Base-by-base conservation (phyloP, 2,113 vertebrate genomes). In the Willisornis vidua region DNA sequence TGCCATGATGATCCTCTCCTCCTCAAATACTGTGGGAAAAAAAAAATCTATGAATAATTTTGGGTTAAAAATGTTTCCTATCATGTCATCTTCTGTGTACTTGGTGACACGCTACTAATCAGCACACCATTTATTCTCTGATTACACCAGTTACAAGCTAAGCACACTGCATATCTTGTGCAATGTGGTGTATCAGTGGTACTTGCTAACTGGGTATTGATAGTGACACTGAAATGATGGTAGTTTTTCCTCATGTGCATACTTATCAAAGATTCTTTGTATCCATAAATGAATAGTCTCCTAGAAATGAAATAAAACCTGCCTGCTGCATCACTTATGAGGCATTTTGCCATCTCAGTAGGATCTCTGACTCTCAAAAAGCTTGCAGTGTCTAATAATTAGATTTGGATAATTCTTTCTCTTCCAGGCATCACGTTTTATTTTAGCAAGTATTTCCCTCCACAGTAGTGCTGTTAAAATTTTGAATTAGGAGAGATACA, bases 361-460 rank as follows among this genome's bases (percentile, higher is more conserved):
- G 95, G 81, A 63, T 94, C 62, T 94, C 66, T 79, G 85, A 94
- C 37, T 93, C 85, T 93, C 93, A 94, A 89, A 92, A 95, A 94
- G 72, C 93, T 97, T 84, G 19, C 85, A 91, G 59, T 90, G 72
- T 88, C 87, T 94, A 95, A 88, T 93, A 95, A 95, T 96, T 97
- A 94, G 95, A 86, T 96, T 94, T 92, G 65, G 84, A 57, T 93
- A 91, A 94, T 76, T 81, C 84, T 87, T 78, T 93, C 89, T 90
- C 96, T 97, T 94, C 79, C 62, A 97, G 92, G 85, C 76, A 91
- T 91, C 76, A 81, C 4, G 0, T 92, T 93, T 96, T 91, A 91
- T 92, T 96, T 93, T 74, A 91, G 76, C 17, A 33, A 71, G 46
- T 65, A 84, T 96, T 93, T 96, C 94, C 68, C 78, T 81, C 61